These are phyloP conservation scores for Coreoperca whiteheadi DNA, from an alignment of 2,113 vertebrate species.

Conservation along the genomic window DNA sequence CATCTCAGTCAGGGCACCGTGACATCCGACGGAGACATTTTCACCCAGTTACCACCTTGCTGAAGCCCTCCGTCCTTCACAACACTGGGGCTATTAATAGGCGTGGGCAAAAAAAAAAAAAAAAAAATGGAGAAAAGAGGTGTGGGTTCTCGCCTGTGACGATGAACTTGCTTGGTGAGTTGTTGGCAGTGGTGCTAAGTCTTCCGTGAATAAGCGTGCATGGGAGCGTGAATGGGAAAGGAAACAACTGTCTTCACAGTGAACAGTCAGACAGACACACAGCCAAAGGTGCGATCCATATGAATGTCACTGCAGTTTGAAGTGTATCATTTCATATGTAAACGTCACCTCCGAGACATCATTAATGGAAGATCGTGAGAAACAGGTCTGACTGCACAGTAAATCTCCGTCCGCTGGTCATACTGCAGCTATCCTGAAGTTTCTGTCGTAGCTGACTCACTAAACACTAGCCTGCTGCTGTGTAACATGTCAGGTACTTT, in stretches of 20 bases:
- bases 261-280: neutral
- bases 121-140: neutral
- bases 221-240: constrained; percentile 50
- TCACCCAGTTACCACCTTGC: constrained; percentile 16
- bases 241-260: constrained; percentile 40
- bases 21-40: constrained; percentile 18
- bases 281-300: constrained; percentile 34
- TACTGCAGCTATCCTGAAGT: neutral
- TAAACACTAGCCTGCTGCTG: neutral
- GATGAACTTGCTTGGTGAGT: constrained; percentile 54
- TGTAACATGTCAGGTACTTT: neutral
- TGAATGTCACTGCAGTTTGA: neutral
- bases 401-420: neutral
- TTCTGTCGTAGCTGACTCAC: neutral
- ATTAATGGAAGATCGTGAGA: neutral
- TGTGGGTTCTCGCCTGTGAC: constrained; percentile 34
- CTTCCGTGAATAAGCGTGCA: constrained; percentile 52
- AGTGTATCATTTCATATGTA: neutral
- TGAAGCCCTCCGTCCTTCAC: constrained; percentile 30
- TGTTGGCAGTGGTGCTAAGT: constrained; percentile 38
- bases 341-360: constrained; percentile 4
- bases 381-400: neutral
- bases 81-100: constrained; percentile 56
- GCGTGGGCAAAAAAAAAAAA: neutral
- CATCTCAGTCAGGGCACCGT: constrained; percentile 3